phyloP scores from a whole-genome alignment of 2,113 vertebrate species.

The Paradoxurus hermaphroditus region DNA sequence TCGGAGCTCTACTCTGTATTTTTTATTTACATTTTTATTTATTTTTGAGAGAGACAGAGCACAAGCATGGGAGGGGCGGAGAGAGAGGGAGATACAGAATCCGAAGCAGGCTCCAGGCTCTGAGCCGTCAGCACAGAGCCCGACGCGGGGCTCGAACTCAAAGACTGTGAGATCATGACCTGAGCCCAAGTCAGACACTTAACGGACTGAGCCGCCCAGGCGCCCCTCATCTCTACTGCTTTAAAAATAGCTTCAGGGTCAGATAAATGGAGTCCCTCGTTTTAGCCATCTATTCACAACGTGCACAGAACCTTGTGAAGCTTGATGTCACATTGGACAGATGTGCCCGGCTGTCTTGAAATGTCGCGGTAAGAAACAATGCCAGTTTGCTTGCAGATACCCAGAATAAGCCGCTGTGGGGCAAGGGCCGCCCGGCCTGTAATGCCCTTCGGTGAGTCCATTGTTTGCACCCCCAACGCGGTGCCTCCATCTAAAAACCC shows the following conservation, averaged over 20 bases:
- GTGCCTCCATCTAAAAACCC: background rate
- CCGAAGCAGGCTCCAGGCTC: too few relatives aligned
- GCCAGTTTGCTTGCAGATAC: too few relatives aligned
- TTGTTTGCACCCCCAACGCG: background rate
- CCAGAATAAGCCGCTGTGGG: fast-evolving
- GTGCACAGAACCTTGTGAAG: background rate
- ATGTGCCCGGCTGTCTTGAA: background rate
- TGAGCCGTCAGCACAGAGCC: too few relatives aligned
- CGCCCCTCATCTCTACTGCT: background rate
- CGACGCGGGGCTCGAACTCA: too few relatives aligned
- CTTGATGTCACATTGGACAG: background rate
- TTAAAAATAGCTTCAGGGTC: background rate
- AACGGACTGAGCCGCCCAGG: too few relatives aligned
- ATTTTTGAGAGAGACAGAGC: too few relatives aligned
- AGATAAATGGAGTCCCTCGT: background rate
- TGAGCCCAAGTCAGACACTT: too few relatives aligned
- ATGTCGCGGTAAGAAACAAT: background rate
- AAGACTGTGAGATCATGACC: too few relatives aligned
- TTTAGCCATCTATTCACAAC: fast-evolving
- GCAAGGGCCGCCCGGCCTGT: background rate
- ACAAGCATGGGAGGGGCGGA: too few relatives aligned
- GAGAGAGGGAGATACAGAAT: too few relatives aligned
- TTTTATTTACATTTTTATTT: too few relatives aligned
- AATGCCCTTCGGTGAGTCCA: background rate
- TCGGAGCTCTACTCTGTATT: background rate